Percentiles rank a stretch among this genome's conserved stretches.
These are phyloP conservation scores for Macropodus opercularis DNA, from an alignment of 2,797 vertebrate species.

Conservation along the genomic window DNA sequence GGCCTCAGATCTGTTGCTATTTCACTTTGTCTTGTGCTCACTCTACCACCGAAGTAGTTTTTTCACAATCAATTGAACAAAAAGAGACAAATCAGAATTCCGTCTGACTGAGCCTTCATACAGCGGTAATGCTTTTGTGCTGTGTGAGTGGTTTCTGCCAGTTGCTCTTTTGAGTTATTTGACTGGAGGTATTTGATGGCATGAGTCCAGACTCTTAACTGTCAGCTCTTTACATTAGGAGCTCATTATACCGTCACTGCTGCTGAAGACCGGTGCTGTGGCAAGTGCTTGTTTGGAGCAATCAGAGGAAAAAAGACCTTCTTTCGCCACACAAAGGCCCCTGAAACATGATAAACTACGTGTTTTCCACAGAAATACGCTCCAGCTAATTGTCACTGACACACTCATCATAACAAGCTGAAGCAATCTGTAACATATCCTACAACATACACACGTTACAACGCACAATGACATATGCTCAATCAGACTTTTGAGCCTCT, in stretches of 20 bases:
- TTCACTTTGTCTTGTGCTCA: constrained; percentile 51
- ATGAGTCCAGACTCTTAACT: constrained; percentile 50
- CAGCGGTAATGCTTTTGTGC: neutral
- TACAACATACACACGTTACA: constrained; percentile 43
- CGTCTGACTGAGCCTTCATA: constrained; percentile 22
- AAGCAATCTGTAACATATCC: constrained; percentile 40
- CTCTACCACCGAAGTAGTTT: constrained; percentile 41
- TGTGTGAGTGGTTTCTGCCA: constrained; percentile 15
- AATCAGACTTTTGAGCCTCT: constrained; percentile 28
- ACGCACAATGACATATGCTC: constrained; percentile 38
- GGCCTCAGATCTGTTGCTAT: constrained; percentile 62
- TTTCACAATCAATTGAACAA: constrained; percentile 50
- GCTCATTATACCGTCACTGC: constrained; percentile 55
- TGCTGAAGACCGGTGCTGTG: constrained; percentile 34
- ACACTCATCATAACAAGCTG: constrained; percentile 41
- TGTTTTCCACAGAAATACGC: constrained; percentile 32
- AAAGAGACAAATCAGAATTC: constrained; percentile 33
- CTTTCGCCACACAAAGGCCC: constrained; percentile 34
- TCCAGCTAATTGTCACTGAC: constrained; percentile 21
- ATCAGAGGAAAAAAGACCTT: constrained; percentile 49
- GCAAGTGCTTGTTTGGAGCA: constrained; percentile 50
- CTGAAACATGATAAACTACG: constrained; percentile 31
- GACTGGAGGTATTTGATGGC: constrained; percentile 47
- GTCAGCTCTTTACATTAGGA: constrained; percentile 58
- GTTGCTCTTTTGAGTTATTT: constrained; percentile 45